These are phyloP conservation scores for Oncorhynchus tshawytscha DNA, from an alignment of 2,113 vertebrate species.

Conservation along the genomic window DNA sequence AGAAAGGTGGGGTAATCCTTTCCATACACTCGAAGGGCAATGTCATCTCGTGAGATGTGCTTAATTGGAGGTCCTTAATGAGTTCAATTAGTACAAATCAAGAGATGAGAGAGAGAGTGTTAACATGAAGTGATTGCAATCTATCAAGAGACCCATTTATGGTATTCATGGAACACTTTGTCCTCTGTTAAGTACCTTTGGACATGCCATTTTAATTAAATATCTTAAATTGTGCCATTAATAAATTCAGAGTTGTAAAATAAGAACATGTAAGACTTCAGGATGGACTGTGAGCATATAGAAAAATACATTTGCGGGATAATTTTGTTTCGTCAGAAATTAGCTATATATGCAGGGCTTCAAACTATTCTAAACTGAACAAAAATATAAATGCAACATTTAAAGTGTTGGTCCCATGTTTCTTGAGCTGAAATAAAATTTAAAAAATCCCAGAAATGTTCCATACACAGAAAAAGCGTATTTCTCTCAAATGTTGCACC, in stretches of 20 bases:
- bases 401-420: too few relatives aligned
- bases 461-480: too few relatives aligned
- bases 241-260: neutral
- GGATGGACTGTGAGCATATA: too few relatives aligned
- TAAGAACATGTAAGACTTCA: neutral
- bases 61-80: slow-evolving; percentile 5
- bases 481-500: too few relatives aligned
- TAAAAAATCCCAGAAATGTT: too few relatives aligned
- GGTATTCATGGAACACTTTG: neutral
- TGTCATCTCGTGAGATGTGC: slow-evolving; percentile 12
- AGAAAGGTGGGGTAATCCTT: slow-evolving; percentile 10
- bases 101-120: neutral
- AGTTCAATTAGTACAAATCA: neutral
- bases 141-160: neutral
- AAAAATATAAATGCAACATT: too few relatives aligned
- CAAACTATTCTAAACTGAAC: neutral
- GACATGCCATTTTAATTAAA: neutral
- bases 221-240: slow-evolving; percentile 11
- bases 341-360: neutral
- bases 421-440: too few relatives aligned
- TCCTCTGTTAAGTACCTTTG: neutral
- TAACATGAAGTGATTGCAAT: neutral
- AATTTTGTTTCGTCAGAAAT: neutral
- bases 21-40: neutral
- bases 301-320: neutral